Conservation (phyloP, 2,888 invertebrate species). For the Phymatocera aterrima region DNA sequence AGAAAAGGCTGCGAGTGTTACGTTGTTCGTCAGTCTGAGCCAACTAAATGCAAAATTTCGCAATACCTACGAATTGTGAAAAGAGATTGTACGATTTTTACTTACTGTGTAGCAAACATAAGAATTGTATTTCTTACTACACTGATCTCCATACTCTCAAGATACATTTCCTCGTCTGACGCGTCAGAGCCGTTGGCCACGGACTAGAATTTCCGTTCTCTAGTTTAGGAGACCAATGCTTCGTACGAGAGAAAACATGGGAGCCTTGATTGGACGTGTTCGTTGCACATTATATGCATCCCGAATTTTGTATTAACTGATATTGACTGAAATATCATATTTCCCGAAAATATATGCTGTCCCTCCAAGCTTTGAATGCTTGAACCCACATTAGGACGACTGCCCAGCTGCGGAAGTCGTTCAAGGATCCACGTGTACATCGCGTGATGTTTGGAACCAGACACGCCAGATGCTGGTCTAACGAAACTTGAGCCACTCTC, state of each 20-base stretch:
- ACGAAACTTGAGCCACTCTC: constrained; percentile 19
- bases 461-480: constrained; percentile 4
- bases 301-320: not conserved
- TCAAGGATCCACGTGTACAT: not conserved
- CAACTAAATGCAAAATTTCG: too few species aligned
- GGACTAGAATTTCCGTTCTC: not conserved
- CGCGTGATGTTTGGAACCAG: constrained; percentile 5
- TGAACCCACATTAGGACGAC: not conserved
- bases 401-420: constrained; percentile 13
- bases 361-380: not conserved
- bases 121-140: not conserved
- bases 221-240: not conserved
- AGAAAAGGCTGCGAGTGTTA: not conserved
- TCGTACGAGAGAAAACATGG: not conserved
- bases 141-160: not conserved
- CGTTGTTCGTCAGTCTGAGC: too few species aligned
- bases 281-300: too few species aligned
- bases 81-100: too few species aligned
- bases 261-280: too few species aligned
- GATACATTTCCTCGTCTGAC: not conserved
- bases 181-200: not conserved
- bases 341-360: constrained; percentile 9
- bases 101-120: not conserved
- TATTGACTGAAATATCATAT: too few species aligned
- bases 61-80: too few species aligned